Evolutionary conservation across 2,888 invertebrate genomes (phyloP).

Genomic region (Polydrusus tereticollis): DNA sequence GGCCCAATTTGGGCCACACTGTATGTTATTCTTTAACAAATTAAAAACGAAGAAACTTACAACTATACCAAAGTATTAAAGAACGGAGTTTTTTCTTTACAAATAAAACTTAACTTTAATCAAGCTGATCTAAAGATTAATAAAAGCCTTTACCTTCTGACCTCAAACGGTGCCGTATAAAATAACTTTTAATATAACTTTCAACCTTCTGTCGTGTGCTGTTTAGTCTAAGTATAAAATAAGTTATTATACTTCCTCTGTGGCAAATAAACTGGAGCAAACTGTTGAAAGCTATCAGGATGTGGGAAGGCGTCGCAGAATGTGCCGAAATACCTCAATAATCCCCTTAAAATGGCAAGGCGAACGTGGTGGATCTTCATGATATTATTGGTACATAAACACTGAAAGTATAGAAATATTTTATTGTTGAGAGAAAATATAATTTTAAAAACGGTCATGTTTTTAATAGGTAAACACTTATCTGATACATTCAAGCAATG

Average conservation of each 20-base stretch:
- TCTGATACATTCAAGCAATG: no score
- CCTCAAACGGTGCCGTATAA: background rate
- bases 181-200: background rate
- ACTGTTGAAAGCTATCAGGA: slow-evolving; percentile 3
- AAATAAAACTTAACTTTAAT: no score
- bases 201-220: background rate
- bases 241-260: slow-evolving; percentile 1
- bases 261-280: background rate
- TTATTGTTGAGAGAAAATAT: background rate
- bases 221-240: background rate
- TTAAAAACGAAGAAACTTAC: no score
- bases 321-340: background rate
- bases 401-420: background rate
- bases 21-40: no score
- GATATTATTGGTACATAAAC: background rate
- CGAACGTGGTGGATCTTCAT: background rate
- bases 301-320: background rate
- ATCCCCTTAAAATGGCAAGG: background rate
- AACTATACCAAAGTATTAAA: no score
- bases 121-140: no score
- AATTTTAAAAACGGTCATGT: no score
- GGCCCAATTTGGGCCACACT: no score
- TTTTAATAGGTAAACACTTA: no score
- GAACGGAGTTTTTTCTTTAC: no score
- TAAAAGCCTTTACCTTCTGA: no score